These are phyloP conservation scores for Dryoscopus gambensis DNA, from an alignment of 2,113 vertebrate species.

Conservation along the genomic window DNA sequence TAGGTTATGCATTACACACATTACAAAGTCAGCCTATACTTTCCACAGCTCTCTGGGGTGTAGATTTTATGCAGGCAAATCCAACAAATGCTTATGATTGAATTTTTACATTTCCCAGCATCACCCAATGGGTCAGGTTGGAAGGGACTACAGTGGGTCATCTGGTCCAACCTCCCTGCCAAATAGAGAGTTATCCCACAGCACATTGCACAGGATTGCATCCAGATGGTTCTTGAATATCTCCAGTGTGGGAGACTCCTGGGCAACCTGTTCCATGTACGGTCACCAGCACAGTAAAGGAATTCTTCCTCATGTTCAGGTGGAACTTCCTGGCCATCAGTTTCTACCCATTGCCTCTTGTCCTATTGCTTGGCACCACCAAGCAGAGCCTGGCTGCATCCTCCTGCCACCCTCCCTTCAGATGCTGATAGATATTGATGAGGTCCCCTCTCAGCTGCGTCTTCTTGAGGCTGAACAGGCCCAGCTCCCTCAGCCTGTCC, in stretches of 20 bases:
- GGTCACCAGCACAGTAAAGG: neutral
- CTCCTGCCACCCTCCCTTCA: neutral
- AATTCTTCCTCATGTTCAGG: neutral
- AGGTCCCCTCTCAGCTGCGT: rapidly evolving
- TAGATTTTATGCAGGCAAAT: neutral
- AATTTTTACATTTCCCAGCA: neutral
- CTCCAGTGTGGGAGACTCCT: neutral
- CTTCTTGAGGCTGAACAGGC: rapidly evolving
- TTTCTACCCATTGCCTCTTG: neutral
- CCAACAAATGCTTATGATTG: neutral
- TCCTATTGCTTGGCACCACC: rapidly evolving
- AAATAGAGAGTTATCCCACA: neutral
- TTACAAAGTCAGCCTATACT: neutral
- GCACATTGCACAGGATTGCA: neutral
- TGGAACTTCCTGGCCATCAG: neutral
- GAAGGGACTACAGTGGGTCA: neutral
- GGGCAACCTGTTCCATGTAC: neutral
- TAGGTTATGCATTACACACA: neutral
- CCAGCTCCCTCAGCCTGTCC: neutral
- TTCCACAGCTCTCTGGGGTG: neutral
- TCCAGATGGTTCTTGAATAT: neutral
- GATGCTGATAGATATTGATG: neutral
- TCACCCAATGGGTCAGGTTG: neutral
- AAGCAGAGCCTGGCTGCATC: neutral
- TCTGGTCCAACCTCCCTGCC: neutral